A percentile compares a stretch with the other conserved stretches of the same genome.
phyloP scores from a whole-genome alignment of 2,113 vertebrate genomes.

The Barnardius zonarius region DNA sequence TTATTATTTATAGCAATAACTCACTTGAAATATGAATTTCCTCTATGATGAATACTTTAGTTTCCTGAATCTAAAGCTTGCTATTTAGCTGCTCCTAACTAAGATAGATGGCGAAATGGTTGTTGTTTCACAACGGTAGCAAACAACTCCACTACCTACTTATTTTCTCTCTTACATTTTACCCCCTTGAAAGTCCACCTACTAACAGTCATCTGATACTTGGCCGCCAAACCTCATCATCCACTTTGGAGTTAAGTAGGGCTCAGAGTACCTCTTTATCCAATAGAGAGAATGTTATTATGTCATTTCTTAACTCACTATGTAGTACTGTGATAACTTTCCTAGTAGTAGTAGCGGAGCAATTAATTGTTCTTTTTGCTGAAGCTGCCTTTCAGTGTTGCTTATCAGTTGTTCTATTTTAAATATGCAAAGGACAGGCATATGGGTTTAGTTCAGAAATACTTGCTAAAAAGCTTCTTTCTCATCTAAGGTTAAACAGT shows the following conservation, averaged over 20 bases:
- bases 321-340: not conserved
- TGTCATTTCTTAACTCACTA: not conserved
- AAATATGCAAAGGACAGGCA: not conserved
- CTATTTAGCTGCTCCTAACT: not conserved
- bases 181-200: not conserved
- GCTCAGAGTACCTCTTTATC: not conserved
- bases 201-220: not conserved
- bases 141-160: not conserved
- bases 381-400: not conserved
- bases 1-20: not conserved
- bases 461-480: slow-evolving; percentile 3
- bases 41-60: not conserved
- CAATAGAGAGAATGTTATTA: not conserved
- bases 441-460: not conserved
- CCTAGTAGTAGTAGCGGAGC: not conserved
- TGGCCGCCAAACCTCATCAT: not conserved
- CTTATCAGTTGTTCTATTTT: not conserved
- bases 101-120: not conserved
- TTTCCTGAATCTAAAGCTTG: not conserved
- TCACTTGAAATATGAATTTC: not conserved
- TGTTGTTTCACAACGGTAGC: not conserved
- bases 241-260: not conserved
- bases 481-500: not conserved
- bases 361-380: not conserved
- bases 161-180: not conserved